Evolutionary conservation across 2,113 vertebrate species (phyloP), one percentile per base, ranked within the genome.

Genomic region (Athene cunicularia): DNA sequence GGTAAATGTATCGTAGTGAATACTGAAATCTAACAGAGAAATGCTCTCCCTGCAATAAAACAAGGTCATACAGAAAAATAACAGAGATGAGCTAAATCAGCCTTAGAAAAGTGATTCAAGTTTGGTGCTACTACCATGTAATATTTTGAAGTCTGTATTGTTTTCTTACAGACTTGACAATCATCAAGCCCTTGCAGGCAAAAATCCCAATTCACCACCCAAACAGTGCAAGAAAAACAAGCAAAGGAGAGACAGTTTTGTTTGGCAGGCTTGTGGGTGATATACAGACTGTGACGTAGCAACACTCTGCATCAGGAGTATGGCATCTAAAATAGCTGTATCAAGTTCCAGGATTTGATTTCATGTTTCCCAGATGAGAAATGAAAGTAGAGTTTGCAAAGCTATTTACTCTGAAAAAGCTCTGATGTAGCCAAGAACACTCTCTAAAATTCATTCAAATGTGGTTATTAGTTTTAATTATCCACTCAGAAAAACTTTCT

Each of bases 201-300:
- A 80, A 91, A 73, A 71, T 67, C 62, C 19, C 41, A 86, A 63
- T 66, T n/a, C 33, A 81, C 60, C 28, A 86, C 68, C 72, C 80
- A 95, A 94, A 93, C 26, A 71, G 32, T 55, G 41, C 62, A 89
- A 91, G 59, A 80, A 91, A 91, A 96, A 64, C 39, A 95, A 70
- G 66, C 6, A 86, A 85, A 80, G 47, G 30, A 77, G 75, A 93
- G 43, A 62, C 8, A 80, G 50, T 20, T 94, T 35, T 4, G 23
- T 79, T 84, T 94, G 83, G 76, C 68, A 89, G 35, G 8, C 16
- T 87, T 32, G 52, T 80, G 64, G 64, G 62, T 75, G 56, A 55
- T 66, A 73, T 5, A 43, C 50, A 88, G 63, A 37, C 41, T 55
- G 28, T 70, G 92, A 88, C 1, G 2, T 58, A 68, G 30, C 56